A percentile compares a stretch with the other conserved stretches of the same genome.
Evolutionary conservation across 2,888 invertebrate genomes (phyloP).

Genomic region (Stenchaetothrips biformis): DNA sequence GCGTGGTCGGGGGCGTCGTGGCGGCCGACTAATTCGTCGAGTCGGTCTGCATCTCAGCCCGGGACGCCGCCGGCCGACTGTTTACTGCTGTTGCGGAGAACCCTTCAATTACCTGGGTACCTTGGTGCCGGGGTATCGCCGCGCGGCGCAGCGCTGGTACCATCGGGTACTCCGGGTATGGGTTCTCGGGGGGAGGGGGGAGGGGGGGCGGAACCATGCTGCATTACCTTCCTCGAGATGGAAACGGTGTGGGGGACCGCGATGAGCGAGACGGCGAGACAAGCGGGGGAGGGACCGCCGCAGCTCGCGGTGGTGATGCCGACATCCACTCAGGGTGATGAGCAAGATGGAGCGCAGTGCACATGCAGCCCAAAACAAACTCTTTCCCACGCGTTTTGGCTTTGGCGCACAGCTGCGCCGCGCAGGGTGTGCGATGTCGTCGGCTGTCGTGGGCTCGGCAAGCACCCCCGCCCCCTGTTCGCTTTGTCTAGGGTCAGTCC

Average conservation of each 20-base stretch:
- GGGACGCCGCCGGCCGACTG: background rate
- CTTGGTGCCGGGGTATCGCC: background rate
- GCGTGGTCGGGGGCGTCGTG: too few species aligned
- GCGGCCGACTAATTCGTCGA: background rate
- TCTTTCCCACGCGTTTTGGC: too few species aligned
- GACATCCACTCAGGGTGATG: background rate
- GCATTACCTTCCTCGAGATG: slow-evolving; percentile 6
- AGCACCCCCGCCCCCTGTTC: too few species aligned
- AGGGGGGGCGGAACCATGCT: background rate
- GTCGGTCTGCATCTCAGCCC: background rate
- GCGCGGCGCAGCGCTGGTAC: background rate
- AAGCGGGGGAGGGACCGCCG: background rate
- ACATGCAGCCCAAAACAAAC: background rate
- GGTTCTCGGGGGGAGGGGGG: background rate
- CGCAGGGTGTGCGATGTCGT: too few species aligned
- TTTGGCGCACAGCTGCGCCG: too few species aligned
- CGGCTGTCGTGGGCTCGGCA: too few species aligned
- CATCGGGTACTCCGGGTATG: too few species aligned
- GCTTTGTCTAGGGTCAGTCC: too few species aligned
- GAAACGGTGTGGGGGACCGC: background rate
- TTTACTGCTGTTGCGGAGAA: background rate
- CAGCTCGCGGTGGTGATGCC: background rate
- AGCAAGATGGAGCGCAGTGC: background rate
- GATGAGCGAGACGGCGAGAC: background rate
- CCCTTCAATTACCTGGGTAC: slow-evolving; percentile 8